Base-by-base conservation (phyloP, 2,113 vertebrate genomes). In the Lanius ludovicianus region DNA sequence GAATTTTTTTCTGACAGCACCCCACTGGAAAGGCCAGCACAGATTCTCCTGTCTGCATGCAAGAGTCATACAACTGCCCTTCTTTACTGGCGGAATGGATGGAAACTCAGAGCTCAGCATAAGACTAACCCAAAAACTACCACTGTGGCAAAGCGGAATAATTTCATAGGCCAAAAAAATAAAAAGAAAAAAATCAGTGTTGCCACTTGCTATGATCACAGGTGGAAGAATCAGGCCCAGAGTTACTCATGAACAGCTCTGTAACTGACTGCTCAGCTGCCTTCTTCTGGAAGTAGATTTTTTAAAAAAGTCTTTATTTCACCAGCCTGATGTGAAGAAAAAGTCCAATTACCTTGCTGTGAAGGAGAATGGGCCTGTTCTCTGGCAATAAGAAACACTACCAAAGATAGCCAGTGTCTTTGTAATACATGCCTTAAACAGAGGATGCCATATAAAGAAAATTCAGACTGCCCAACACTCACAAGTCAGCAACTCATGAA, bases 401-500 rank as follows among this genome's bases (percentile, higher is more conserved):
- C 11, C 15, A 67, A 56, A 79, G 53, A 33, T 47, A 64, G 31
- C 60, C 59, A 33, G 11, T 46, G 27, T 68, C 78, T 46, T 12
- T 42, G 25, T 47, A 84, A 59, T 8, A 70, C 35, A 27, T 21
- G 21, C 15, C 52, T 83, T 75, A 65, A 76, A 63, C 27, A 74
- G 57, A 73, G 94, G 39, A 37, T 41, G 33, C 13, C 73, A 44
- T 17, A 6, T 67, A 63, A 77, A 77, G 85, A 88, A 85, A 91
- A 80, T 6, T 39, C 50, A 95, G 6, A 50, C 63, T 74, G 27
- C 52, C 47, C 44, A 39, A 69, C 69, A 71, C 28, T 77, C 24
- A 63, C 12, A 82, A 83, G 31, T 88, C 90, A 93, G 82, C 74
- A 77, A 13, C 15, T 22, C 11, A 9, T 53, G 85, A 96, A 93